Base-by-base conservation (phyloP, 92 coral and sea anemone species). In the Epizoanthus ramosus region DNA sequence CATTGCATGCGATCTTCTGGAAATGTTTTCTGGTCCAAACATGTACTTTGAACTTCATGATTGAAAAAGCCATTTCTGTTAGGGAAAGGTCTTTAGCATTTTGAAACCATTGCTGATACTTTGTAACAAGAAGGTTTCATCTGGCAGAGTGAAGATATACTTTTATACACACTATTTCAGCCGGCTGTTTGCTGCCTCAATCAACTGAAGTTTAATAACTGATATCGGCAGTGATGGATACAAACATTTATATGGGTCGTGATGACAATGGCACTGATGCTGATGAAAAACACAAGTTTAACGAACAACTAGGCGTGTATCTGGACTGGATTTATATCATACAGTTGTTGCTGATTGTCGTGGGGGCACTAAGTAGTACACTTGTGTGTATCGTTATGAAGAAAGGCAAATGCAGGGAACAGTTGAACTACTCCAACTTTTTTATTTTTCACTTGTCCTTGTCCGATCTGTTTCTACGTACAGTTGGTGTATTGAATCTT, bases 381-480 rank as follows among this genome's bases (percentile, higher is more conserved):
- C 66, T 92, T 64, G 91, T 92, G 57, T 92, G 93, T 64, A 79
- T 81, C 43, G 93, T 89, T 41, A 64, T 92, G 65, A 52, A 25
- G 65, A 87, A 57, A 43, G 72, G 79, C 4, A 68, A 61, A 6
- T 58, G 85, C 53, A 57, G 66, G 43, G 47, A 79, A 6, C 23
- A 28, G 33, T 56, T 79, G 39, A 31, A 35, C 6, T 31, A 77
- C 16, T 84, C 91, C 57, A 79, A 73, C 63, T 88, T 59, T 67
- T 73, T 88, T 1, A 66, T 88, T 4, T 56, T 88, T 6, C 91
- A 88, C 39, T 65, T 88, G 79, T 71, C 88, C 22, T 45, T 88
- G 39, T 77, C 91, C 6, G 91, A 88, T 56, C 66, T 88, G 18
- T 79, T 88, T 17, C 81, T 84, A 50, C 85, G 91, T 53, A 43